A percentile compares a stretch with the other conserved stretches of the same genome.
Conservation (phyloP, 2,888 invertebrate genomes). For the Crossocerus cetratus region DNA sequence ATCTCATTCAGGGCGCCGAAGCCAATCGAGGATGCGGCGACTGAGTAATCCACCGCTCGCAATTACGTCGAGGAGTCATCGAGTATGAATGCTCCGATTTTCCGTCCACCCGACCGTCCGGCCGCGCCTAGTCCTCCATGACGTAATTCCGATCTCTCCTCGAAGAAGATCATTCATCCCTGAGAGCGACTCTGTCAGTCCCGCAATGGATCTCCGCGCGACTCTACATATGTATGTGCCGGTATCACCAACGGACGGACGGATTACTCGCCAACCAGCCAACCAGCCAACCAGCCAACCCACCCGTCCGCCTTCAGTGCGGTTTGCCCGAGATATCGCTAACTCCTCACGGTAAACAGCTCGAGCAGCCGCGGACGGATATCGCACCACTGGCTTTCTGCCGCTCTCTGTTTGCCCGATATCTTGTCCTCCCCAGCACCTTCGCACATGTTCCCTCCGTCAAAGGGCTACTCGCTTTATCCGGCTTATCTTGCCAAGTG, state of each 20-base stretch:
- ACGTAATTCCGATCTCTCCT: slow-evolving; percentile 14
- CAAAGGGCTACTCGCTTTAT: slow-evolving; percentile 8
- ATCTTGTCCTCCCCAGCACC: slow-evolving; percentile 24
- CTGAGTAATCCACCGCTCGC: no score
- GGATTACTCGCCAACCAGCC: slow-evolving; percentile 19
- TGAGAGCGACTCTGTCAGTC: not conserved
- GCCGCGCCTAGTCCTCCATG: not conserved
- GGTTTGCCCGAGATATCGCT: slow-evolving; percentile 18
- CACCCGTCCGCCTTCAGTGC: slow-evolving; percentile 16
- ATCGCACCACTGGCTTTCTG: slow-evolving; percentile 2
- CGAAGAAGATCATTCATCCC: slow-evolving; percentile 16
- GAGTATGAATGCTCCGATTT: no score
- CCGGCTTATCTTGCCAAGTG: slow-evolving; percentile 21
- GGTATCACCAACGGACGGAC: slow-evolving; percentile 2
- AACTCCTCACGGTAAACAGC: slow-evolving; percentile 32
- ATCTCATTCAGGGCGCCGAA: no score
- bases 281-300: no score
- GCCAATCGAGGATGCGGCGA: no score
- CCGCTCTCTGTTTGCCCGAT: slow-evolving; percentile 27
- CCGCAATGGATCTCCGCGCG: slow-evolving; percentile 3
- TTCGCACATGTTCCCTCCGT: not conserved
- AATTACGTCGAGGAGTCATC: no score
- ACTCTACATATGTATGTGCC: slow-evolving; percentile 19
- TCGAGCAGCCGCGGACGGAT: slow-evolving; percentile 9
- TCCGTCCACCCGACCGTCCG: no score